Conservation (phyloP, 2,888 invertebrate genomes). For the Drosophila niveifrons region DNA sequence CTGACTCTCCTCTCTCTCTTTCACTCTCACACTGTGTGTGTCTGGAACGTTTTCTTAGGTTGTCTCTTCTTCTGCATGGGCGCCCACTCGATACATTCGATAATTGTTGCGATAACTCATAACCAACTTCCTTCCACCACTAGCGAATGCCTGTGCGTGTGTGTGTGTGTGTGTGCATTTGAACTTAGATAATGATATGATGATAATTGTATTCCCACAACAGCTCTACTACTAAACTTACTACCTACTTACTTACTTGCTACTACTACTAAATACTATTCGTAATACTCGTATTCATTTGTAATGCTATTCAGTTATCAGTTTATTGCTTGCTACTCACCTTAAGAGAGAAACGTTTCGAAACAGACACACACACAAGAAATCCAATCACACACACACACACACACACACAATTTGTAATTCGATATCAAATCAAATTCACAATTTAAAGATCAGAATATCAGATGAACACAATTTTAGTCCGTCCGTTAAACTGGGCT, state of each 20-base stretch:
- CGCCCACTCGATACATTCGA: constrained; percentile 30
- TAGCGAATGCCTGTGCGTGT: constrained; percentile 62
- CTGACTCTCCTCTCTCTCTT: constrained; percentile 23
- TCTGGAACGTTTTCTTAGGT: constrained; percentile 14
- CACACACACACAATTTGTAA: neutral
- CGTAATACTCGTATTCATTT: constrained; percentile 48
- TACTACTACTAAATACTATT: constrained; percentile 40
- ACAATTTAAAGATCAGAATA: constrained; percentile 47
- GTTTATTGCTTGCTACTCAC: constrained; percentile 56
- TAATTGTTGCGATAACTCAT: constrained; percentile 22
- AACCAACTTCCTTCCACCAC: constrained; percentile 3
- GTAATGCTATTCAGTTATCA: constrained; percentile 55
- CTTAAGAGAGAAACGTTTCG: constrained; percentile 18
- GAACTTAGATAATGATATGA: constrained; percentile 51
- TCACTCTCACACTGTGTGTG: constrained; percentile 9
- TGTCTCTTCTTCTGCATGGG: constrained; percentile 62
- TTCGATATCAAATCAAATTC: constrained; percentile 5
- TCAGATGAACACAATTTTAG: constrained; percentile 6
- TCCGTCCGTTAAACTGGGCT: constrained; percentile 28
- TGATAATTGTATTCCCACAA: constrained; percentile 47
- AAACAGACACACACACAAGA: neutral
- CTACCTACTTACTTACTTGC: constrained; percentile 22
- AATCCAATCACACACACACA: neutral
- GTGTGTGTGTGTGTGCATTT: constrained; percentile 63
- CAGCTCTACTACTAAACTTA: constrained; percentile 31